These are phyloP conservation scores for Hydrozoanthus tunicans DNA, from an alignment of 64 coral and sea anemone species.

Conservation along the genomic window DNA sequence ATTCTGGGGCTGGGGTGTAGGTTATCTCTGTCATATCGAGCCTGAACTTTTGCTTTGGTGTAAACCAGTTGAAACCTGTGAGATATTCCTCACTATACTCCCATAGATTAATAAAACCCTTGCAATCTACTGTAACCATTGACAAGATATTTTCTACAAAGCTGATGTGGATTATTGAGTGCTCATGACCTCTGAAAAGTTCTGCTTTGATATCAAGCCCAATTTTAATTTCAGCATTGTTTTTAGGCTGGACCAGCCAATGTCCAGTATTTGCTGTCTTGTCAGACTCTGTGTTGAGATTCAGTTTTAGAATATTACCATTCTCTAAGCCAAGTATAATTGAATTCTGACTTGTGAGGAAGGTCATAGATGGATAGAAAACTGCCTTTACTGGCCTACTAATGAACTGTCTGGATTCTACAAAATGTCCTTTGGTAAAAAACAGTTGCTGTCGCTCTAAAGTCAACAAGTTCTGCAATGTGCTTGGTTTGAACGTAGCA, in stretches of 20 bases:
- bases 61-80: slow-evolving; percentile 89
- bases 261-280: not conserved
- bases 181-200: slow-evolving; percentile 82
- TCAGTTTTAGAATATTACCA: slow-evolving; percentile 83
- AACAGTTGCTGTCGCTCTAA: slow-evolving; percentile 49
- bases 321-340: slow-evolving; percentile 72
- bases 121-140: slow-evolving; percentile 81
- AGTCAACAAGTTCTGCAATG: slow-evolving; percentile 33
- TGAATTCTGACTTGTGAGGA: slow-evolving; percentile 68
- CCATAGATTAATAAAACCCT: slow-evolving; percentile 83
- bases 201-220: slow-evolving; percentile 73
- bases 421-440: slow-evolving; percentile 69
- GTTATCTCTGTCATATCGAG: slow-evolving; percentile 75
- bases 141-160: slow-evolving; percentile 73
- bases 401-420: slow-evolving; percentile 36
- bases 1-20: slow-evolving; percentile 61
- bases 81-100: slow-evolving; percentile 63
- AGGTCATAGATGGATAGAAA: slow-evolving; percentile 72
- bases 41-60: slow-evolving; percentile 70
- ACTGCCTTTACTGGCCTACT: slow-evolving; percentile 40
- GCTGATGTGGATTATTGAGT: slow-evolving; percentile 68
- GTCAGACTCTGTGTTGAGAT: slow-evolving; percentile 1
- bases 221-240: slow-evolving; percentile 52
- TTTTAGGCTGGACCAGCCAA: slow-evolving; percentile 14
- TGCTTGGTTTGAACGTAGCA: slow-evolving; percentile 61